Evolutionary conservation across 2,113 vertebrate genomes (phyloP).

Genomic region (Aleadryas rufinucha): DNA sequence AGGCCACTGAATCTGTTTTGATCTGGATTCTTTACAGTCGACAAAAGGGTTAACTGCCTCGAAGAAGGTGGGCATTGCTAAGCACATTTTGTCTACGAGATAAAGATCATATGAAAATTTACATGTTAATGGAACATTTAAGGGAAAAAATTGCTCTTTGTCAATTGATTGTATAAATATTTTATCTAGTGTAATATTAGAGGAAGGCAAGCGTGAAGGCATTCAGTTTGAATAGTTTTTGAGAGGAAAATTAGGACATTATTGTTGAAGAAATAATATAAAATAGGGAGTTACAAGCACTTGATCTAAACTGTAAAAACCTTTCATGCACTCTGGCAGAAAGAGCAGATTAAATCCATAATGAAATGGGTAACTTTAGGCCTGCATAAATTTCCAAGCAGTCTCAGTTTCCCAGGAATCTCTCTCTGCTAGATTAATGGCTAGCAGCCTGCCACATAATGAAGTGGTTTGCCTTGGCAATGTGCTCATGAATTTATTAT

Average conservation of each 20-base stretch:
- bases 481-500: conserved; percentile 95
- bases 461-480: conserved; percentile 95
- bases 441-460: conserved; percentile 89
- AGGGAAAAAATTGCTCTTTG: conserved; percentile 68
- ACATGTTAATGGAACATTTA: conserved; percentile 81
- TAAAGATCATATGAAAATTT: conserved; percentile 76
- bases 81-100: conserved; percentile 65
- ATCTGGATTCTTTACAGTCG: neutral
- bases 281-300: conserved; percentile 75
- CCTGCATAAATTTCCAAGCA: conserved; percentile 89
- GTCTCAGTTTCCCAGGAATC: conserved; percentile 83
- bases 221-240: conserved; percentile 60
- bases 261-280: conserved; percentile 79
- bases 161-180: conserved; percentile 85
- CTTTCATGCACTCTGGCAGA: conserved; percentile 71
- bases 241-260: conserved; percentile 73
- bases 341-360: conserved; percentile 91
- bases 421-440: conserved; percentile 92
- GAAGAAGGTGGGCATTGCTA: conserved; percentile 28
- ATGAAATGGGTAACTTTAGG: conserved; percentile 94
- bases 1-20: conserved; percentile 25
- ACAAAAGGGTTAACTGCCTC: conserved; percentile 68
- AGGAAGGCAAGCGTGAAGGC: conserved; percentile 65
- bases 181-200: conserved; percentile 78
- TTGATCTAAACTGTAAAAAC: conserved; percentile 80